Percentiles rank a stretch among this genome's conserved stretches.
Conservation (phyloP, 2,797 vertebrate species). For the Gambelia wislizenii region DNA sequence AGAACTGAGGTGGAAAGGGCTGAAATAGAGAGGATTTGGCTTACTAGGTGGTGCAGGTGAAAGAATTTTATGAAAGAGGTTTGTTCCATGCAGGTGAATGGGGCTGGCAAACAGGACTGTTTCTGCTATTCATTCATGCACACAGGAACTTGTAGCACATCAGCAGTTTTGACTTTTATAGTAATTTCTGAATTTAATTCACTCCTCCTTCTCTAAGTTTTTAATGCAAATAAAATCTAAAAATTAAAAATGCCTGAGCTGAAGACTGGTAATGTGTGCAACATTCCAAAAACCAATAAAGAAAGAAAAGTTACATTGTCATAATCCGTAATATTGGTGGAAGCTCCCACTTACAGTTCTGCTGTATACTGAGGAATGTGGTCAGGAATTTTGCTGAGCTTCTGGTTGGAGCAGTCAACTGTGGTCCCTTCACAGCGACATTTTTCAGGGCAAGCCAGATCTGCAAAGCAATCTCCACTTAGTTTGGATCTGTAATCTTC, state of each 20-base stretch:
- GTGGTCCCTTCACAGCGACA: slow-evolving; percentile 97
- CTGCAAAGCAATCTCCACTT: slow-evolving; percentile 96
- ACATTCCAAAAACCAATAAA: neutral
- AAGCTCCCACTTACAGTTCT: slow-evolving; percentile 89
- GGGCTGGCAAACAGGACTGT: too few relatives aligned
- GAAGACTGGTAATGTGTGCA: neutral
- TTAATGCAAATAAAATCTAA: neutral
- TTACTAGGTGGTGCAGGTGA: neutral
- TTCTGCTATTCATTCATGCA: too few relatives aligned
- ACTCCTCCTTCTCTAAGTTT: neutral
- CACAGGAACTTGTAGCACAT: too few relatives aligned
- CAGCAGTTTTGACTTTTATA: too few relatives aligned
- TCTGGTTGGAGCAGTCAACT: slow-evolving; percentile 98
- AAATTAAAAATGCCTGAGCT: neutral
- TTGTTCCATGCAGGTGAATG: neutral
- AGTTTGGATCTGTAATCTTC: slow-evolving; percentile 98
- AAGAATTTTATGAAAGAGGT: too few relatives aligned
- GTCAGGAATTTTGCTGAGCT: slow-evolving; percentile 94
- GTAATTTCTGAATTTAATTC: too few relatives aligned
- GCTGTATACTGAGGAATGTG: slow-evolving; percentile 97
- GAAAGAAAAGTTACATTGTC: neutral
- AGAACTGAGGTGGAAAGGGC: neutral
- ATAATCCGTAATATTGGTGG: neutral
- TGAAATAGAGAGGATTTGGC: neutral
- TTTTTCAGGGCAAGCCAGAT: slow-evolving; percentile 96